Evolutionary conservation across 2,113 vertebrate species (phyloP), one percentile per base, ranked within the genome.

Genomic region (Vireo altiloquus): DNA sequence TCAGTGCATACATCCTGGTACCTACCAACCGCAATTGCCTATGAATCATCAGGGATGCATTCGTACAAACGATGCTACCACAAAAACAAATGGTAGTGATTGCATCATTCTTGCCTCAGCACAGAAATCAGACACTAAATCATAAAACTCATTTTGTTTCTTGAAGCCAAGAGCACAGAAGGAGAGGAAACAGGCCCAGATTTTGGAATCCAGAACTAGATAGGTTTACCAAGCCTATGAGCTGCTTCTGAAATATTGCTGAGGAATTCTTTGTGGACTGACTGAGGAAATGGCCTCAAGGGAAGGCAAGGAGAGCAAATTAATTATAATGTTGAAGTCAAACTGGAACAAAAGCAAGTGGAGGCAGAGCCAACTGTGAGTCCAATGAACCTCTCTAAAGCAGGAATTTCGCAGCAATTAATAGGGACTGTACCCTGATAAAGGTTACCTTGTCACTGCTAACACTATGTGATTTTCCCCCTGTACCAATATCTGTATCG

Each of bases 401-500:
- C 4, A 92, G 56, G 60, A 75, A 75, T 95, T 96, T 78, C 90
- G 74, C 52, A 79, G 71, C 82, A 91, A 88, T 97, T 96, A 96
- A 72, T 85, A 95, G 76, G 78, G 71, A 83, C 56, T 75, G 39
- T 88, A 79, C 78, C 91, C 94, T 96, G 78, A 88, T 94, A 96
- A 96, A 96, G 94, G 95, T 97, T 96, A 95, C 89, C 56, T 86
- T 96, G 93, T 95, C 95, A 94, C 68, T 71, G 56, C 83, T 89
- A 94, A 94, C 90, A 71, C 57, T 35, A 15, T 61, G 78, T 96
- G 95, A 90, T 92, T 94, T 65, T 17, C 4, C 68, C 84, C 90
- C 68, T 63, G 56, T 61, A 87, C 46, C 60, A 77, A 60, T 92
- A 97, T 95, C 88, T 79, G 31, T 84, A 90, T 82, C 14, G 4